These are phyloP conservation scores for Uloborus diversus DNA, from an alignment of 1,140 invertebrate species.

Conservation along the genomic window DNA sequence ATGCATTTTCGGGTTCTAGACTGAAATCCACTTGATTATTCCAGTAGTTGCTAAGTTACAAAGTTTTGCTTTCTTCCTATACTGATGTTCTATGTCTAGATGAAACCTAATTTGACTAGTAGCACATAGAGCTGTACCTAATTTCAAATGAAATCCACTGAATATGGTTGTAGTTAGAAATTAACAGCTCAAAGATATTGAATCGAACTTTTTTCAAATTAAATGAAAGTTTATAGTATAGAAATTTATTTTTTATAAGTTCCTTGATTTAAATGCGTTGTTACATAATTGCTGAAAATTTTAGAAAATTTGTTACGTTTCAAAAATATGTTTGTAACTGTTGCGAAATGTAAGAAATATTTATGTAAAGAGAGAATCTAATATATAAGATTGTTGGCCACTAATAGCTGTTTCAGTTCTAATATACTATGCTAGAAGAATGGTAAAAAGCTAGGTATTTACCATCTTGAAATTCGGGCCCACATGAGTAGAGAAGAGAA, in stretches of 20 bases:
- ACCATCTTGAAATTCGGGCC: too few relatives aligned
- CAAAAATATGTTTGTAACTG: conserved; percentile 30
- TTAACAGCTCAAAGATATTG: conserved; percentile 34
- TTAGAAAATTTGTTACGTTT: conserved; percentile 17
- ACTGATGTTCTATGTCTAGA: not conserved
- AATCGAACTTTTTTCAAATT: conserved; percentile 37
- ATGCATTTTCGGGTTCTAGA: not conserved
- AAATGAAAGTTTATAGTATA: conserved; percentile 21
- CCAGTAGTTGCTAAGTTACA: not conserved
- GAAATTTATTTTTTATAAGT: conserved; percentile 42
- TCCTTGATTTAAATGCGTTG: conserved; percentile 28
- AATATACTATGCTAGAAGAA: too few relatives aligned
- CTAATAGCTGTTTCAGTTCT: not conserved
- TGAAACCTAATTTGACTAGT: not conserved
- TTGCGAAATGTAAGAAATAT: conserved; percentile 26
- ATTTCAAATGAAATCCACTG: conserved; percentile 6
- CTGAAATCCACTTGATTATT: not conserved
- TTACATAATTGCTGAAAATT: conserved; percentile 19
- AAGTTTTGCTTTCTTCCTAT: not conserved
- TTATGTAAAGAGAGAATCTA: conserved; percentile 16
- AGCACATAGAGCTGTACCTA: conserved; percentile 5
- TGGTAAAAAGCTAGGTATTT: too few relatives aligned
- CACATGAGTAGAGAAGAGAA: too few relatives aligned
- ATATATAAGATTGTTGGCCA: not conserved
- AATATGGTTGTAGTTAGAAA: conserved; percentile 25